Evolutionary conservation across 2,888 invertebrate genomes (phyloP).

Genomic region (Chromoteleia sp.): DNA sequence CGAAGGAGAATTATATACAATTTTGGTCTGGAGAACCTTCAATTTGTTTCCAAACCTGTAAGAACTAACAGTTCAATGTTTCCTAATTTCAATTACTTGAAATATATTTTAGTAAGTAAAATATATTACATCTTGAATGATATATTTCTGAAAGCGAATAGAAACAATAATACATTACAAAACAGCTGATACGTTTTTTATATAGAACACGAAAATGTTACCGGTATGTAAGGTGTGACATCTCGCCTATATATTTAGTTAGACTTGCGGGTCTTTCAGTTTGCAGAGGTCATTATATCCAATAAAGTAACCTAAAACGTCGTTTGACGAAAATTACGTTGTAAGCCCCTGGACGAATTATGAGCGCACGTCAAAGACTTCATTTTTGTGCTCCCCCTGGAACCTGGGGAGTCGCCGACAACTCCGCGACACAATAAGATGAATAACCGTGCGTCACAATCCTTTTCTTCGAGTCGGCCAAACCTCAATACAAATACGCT

Average conservation of each 20-base stretch:
- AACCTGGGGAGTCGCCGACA: slow-evolving; percentile 27
- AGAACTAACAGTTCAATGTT: too few relatives aligned
- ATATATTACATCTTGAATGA: too few relatives aligned
- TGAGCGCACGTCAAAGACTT: slow-evolving; percentile 52
- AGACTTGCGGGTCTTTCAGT: slow-evolving; percentile 1
- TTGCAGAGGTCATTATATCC: slow-evolving; percentile 28
- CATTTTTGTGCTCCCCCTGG: slow-evolving; percentile 26
- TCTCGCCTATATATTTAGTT: too few relatives aligned
- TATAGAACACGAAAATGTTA: too few relatives aligned
- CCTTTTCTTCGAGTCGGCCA: slow-evolving; percentile 25
- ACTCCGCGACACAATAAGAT: slow-evolving; percentile 45
- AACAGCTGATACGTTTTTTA: too few relatives aligned
- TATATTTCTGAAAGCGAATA: too few relatives aligned
- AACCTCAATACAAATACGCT: slow-evolving; percentile 56
- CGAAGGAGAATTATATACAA: slow-evolving; percentile 26
- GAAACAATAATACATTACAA: too few relatives aligned
- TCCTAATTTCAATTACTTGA: too few relatives aligned
- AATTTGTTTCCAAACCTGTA: background rate
- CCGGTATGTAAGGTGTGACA: too few relatives aligned
- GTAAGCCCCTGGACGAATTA: slow-evolving; percentile 49
- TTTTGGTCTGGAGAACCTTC: slow-evolving; percentile 2
- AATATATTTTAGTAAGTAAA: too few relatives aligned
- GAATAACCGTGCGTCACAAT: slow-evolving; percentile 43
- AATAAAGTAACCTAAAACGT: slow-evolving; percentile 37
- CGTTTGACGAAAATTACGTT: slow-evolving; percentile 52